phyloP scores from a whole-genome alignment of 2,113 vertebrate genomes.

The Entomyzon cyanotis region DNA sequence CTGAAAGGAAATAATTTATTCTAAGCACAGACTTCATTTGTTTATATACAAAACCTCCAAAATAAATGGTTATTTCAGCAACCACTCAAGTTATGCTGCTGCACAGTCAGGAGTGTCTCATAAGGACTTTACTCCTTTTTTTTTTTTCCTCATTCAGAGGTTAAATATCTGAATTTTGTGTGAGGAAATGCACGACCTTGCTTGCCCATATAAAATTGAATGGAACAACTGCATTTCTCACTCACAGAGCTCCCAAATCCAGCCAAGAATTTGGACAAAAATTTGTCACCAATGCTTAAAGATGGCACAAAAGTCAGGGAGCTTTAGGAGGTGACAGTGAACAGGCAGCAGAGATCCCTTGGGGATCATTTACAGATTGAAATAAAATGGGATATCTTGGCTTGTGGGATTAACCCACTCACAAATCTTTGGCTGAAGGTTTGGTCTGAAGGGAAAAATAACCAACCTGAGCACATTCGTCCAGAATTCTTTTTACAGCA shows the following conservation, averaged over 20 bases:
- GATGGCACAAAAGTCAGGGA: not conserved
- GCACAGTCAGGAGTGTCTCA: not conserved
- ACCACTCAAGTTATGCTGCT: not conserved
- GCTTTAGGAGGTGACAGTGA: not conserved
- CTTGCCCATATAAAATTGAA: not conserved
- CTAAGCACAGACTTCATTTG: not conserved
- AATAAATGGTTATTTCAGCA: slow-evolving; percentile 6
- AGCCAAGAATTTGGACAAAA: not conserved
- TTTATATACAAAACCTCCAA: not conserved
- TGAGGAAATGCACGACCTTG: not conserved
- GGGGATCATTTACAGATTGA: not conserved
- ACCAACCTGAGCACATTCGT: not conserved
- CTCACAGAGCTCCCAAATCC: not conserved
- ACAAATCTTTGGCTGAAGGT: not conserved
- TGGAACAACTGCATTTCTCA: not conserved
- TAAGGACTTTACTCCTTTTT: not conserved
- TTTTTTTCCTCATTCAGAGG: not conserved
- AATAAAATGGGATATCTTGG: not conserved
- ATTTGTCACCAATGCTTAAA: not conserved
- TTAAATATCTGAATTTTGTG: not conserved
- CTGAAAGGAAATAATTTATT: not conserved
- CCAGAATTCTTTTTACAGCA: not conserved
- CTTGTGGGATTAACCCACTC: not conserved
- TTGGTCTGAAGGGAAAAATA: not conserved
- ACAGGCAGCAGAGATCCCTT: not conserved